These are phyloP conservation scores for Pantherophis vulpinus DNA, from an alignment of 2,797 vertebrate species.

Conservation along the genomic window DNA sequence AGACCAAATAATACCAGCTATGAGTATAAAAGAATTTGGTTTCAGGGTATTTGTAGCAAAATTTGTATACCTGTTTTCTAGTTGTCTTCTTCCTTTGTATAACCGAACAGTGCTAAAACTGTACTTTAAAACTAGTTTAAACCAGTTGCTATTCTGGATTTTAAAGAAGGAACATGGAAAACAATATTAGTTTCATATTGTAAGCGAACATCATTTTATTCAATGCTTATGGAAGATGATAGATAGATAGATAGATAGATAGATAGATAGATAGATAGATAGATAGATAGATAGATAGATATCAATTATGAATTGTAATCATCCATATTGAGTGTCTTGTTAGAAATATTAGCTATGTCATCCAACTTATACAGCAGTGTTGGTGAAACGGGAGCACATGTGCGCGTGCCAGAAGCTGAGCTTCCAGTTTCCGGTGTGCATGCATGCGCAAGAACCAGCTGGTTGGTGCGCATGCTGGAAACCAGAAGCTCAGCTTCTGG, in stretches of 20 bases:
- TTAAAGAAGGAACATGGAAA: slow-evolving; percentile 22
- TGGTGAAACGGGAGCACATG: too few relatives aligned
- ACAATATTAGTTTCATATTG: slow-evolving; percentile 5
- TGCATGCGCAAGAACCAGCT: too few relatives aligned
- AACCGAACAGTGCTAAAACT: slow-evolving; percentile 31
- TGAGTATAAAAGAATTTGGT: slow-evolving; percentile 37
- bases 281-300: too few relatives aligned
- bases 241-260: too few relatives aligned
- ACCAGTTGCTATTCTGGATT: slow-evolving; percentile 3
- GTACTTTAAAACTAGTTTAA: slow-evolving; percentile 26
- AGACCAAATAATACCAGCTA: slow-evolving; percentile 34
- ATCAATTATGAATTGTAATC: not conserved
- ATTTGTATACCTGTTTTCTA: slow-evolving; percentile 35
- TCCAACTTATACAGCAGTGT: not conserved
- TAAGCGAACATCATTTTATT: slow-evolving; percentile 30
- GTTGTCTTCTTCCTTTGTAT: slow-evolving; percentile 7
- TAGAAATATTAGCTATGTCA: not conserved
- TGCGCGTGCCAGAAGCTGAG: too few relatives aligned
- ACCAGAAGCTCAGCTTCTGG: too few relatives aligned
- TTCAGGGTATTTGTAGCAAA: slow-evolving; percentile 31
- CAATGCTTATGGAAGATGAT: slow-evolving; percentile 9
- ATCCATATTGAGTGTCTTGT: not conserved
- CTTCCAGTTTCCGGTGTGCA: too few relatives aligned
- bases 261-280: too few relatives aligned
- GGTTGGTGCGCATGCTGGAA: too few relatives aligned